Evolutionary conservation across 2,888 invertebrate species (phyloP).

Genomic region (Drosophila barbarae): DNA sequence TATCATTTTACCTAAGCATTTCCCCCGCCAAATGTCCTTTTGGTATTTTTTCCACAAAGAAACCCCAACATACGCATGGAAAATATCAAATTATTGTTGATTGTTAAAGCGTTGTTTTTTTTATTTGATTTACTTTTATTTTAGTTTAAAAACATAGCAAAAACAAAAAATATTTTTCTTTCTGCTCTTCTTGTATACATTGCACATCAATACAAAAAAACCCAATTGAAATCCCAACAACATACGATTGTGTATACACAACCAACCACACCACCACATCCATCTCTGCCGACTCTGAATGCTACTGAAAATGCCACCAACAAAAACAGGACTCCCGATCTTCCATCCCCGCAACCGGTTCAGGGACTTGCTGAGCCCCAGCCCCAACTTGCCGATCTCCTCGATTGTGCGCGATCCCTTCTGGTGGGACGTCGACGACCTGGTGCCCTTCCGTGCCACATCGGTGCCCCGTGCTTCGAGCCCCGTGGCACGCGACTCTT

Average conservation of each 20-base stretch:
- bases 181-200: constrained; percentile 76
- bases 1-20: constrained; percentile 21
- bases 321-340: constrained; percentile 84
- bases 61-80: constrained; percentile 72
- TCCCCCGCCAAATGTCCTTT: constrained; percentile 30
- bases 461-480: constrained; percentile 83
- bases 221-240: constrained; percentile 59
- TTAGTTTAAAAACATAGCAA: constrained; percentile 73
- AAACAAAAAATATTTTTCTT: constrained; percentile 70
- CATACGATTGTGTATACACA: constrained; percentile 36
- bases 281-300: constrained; percentile 44
- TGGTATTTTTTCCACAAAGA: constrained; percentile 71
- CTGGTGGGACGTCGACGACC: constrained; percentile 92
- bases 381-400: constrained; percentile 87
- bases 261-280: constrained; percentile 27
- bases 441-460: constrained; percentile 85
- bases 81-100: constrained; percentile 73
- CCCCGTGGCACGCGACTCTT: constrained; percentile 91
- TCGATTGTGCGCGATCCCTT: constrained; percentile 92
- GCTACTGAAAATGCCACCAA: constrained; percentile 48
- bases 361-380: constrained; percentile 89
- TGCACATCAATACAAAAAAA: constrained; percentile 58
- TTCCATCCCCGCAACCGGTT: constrained; percentile 83
- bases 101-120: constrained; percentile 74
- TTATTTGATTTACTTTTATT: constrained; percentile 66